Evolutionary conservation across 2,888 invertebrate species (phyloP), one percentile per base, ranked within the genome.

Genomic region (Cyclophora punctaria): DNA sequence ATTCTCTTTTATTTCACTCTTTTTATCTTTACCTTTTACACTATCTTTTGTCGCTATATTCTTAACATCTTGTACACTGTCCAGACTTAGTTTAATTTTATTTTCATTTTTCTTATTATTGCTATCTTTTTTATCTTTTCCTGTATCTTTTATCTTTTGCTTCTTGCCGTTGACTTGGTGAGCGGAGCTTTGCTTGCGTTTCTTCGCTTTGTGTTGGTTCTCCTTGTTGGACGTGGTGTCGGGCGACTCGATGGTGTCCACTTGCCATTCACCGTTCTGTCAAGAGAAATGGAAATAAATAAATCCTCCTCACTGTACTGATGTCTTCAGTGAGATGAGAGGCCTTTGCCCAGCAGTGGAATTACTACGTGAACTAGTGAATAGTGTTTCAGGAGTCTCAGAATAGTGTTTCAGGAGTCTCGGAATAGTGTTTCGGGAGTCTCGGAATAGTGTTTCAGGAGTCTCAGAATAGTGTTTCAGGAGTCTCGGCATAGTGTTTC

Each of bases 221-320:
- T 81, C 75, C 62, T 86, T 78, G 49, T 74, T 68, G 0, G 65
- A 63, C 3, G 63, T 58, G 41, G 64, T 20, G 71, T 64, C 2
- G 50, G 3, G 57, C 57, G 0, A 65, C 55, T n/a, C 67, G 0
- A 69, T 61, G 0, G 73, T 33, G 44, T 80, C 81, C 0, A 82
- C 74, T 52, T 77, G 58, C 80, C 83, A 80, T 2, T 67, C 75
- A 4, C 75, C 76, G 40, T 71, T 76, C 86, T 86, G 70, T 44
- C 52, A 60, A 53, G 4, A 41, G 44, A 49, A 7, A 44, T 35
- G 34, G 37, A 40, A 35, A 45, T 41, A 35, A 47, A 3, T 7
- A 51, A 43, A 20, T 20, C 2, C 20, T 20, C 20, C 20, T 20
- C 20, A 20, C 20, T 20, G 20, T 20, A 20, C 20, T 20, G 20